Percentiles rank a stretch among this genome's conserved stretches.
phyloP scores from a whole-genome alignment of 2,888 invertebrate species.

The Tromatobia lineatoria region DNA sequence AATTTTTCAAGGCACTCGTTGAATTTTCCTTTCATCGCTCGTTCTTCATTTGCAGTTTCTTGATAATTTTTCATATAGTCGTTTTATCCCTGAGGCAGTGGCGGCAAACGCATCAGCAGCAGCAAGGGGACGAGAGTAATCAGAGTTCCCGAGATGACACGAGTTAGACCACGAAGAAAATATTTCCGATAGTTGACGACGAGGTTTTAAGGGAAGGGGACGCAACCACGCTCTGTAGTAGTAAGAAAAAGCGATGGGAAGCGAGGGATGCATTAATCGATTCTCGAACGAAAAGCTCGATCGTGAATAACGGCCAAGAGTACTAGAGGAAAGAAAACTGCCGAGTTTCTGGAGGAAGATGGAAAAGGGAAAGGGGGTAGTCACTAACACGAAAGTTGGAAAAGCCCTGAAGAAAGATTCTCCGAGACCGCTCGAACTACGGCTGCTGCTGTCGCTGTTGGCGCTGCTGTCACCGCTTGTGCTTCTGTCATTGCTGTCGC shows the following conservation, averaged over 20 bases:
- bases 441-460: neutral
- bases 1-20: conserved; percentile 20
- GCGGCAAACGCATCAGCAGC: neutral
- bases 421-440: conserved; percentile 4
- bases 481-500: too few relatives aligned
- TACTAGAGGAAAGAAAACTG: conserved; percentile 17
- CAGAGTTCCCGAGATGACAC: conserved; percentile 39
- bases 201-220: neutral
- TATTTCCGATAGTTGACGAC: conserved; percentile 48
- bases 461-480: neutral
- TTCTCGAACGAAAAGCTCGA: conserved; percentile 40
- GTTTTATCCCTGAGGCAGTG: conserved; percentile 21
- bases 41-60: conserved; percentile 18
- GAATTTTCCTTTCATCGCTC: conserved; percentile 9
- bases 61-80: conserved; percentile 25
- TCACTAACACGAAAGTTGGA: conserved; percentile 3
- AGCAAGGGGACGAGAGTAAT: conserved; percentile 38
- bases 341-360: conserved; percentile 32
- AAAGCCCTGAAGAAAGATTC: conserved; percentile 7
- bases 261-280: conserved; percentile 36
- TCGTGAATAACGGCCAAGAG: conserved; percentile 32
- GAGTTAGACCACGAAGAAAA: conserved; percentile 39
- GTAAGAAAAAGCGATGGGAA: conserved; percentile 1
- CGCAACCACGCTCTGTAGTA: neutral
- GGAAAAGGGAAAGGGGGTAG: conserved; percentile 33